Conservation (phyloP, 1,140 invertebrate species). For the Scaptomyza hsui region DNA sequence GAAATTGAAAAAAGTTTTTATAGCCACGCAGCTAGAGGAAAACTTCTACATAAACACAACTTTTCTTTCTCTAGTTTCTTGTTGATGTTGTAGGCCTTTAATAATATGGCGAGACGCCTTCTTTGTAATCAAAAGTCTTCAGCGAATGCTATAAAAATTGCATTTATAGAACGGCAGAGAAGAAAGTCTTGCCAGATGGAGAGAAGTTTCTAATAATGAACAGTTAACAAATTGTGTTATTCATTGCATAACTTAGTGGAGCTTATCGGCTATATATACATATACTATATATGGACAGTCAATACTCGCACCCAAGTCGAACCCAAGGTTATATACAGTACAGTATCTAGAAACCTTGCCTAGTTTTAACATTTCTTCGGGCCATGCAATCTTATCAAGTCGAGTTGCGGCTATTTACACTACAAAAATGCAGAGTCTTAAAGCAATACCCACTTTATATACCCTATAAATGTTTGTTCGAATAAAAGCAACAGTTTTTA, state of each 20-base stretch:
- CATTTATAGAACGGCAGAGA: conserved; percentile 28
- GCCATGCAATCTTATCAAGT: conserved; percentile 64
- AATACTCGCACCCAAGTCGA: conserved; percentile 10
- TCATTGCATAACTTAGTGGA: conserved; percentile 36
- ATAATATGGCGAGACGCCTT: conserved; percentile 30
- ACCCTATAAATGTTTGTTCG: conserved; percentile 34
- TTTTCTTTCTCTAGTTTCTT: conserved; percentile 7
- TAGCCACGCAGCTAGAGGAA: conserved; percentile 27
- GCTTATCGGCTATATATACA: conserved; percentile 22
- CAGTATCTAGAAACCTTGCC: conserved; percentile 12
- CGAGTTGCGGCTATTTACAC: conserved; percentile 17
- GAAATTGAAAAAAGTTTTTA: conserved; percentile 64
- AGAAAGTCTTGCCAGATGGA: conserved; percentile 3
- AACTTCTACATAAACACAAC: conserved; percentile 30
- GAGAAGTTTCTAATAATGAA: no score
- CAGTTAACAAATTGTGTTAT: conserved; percentile 11
- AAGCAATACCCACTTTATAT: conserved; percentile 14
- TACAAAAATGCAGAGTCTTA: conserved; percentile 12
- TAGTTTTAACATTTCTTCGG: conserved; percentile 44
- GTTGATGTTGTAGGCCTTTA: conserved; percentile 10
- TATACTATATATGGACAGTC: conserved; percentile 4
- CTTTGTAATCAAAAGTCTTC: conserved; percentile 26
- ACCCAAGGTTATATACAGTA: conserved; percentile 53
- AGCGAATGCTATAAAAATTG: conserved; percentile 38
- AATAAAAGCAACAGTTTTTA: neutral